These are phyloP conservation scores for Microplitis deprimator DNA, from an alignment of 2,888 invertebrate genomes.

Conservation along the genomic window DNA sequence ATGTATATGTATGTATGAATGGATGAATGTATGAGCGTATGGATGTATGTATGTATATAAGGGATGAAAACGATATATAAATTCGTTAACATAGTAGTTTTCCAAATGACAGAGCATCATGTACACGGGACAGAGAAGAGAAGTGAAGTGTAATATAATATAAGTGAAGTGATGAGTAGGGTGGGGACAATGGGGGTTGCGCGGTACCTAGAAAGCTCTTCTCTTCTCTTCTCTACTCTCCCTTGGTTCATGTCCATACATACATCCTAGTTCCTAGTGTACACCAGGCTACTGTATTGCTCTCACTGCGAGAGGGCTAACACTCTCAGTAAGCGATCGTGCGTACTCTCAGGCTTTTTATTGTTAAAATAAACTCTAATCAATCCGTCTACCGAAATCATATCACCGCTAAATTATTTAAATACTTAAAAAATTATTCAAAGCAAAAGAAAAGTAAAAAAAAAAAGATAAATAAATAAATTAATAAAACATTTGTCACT, in stretches of 20 bases:
- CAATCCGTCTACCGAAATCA: no score
- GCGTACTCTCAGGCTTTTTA: conserved; percentile 50
- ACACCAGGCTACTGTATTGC: conserved; percentile 5
- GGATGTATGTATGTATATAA: neutral
- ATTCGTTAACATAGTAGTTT: conserved; percentile 28
- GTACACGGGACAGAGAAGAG: neutral
- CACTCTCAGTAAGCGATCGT: conserved; percentile 60
- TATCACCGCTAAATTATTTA: no score
- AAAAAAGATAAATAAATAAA: no score
- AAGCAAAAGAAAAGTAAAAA: no score
- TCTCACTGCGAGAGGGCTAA: conserved; percentile 15
- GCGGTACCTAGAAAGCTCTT: conserved; percentile 44
- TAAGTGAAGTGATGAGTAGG: conserved; percentile 7
- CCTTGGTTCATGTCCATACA: conserved; percentile 26
- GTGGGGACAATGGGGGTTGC: conserved; percentile 45
- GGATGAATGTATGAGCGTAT: neutral
- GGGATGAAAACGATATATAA: conserved; percentile 14
- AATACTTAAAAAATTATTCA: no score
- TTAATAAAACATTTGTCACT: no score
- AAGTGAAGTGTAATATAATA: neutral
- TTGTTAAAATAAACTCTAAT: neutral
- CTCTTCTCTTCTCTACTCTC: conserved; percentile 16
- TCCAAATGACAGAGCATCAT: neutral
- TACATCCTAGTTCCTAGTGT: conserved; percentile 10
- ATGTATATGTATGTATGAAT: neutral